These are phyloP conservation scores for Caenorhabditis wallacei DNA, from an alignment of 2,888 invertebrate species.

Conservation along the genomic window DNA sequence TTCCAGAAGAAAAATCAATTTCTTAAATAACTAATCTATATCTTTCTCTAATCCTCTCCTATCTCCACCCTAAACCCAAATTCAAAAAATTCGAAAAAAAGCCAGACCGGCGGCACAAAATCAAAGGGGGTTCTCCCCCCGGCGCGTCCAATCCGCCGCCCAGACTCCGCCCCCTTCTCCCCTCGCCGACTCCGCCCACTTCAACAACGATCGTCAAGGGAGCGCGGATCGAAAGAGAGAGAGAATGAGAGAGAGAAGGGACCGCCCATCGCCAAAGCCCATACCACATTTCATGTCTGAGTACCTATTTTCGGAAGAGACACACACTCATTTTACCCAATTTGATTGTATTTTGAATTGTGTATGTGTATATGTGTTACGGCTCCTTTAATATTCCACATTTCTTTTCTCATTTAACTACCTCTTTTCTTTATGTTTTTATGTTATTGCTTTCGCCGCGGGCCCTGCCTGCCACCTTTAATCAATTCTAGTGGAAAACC, in stretches of 20 bases:
- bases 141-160: background rate
- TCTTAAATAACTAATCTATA: too few species aligned
- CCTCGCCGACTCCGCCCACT: conserved; percentile 15
- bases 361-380: background rate
- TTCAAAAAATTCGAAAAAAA: background rate
- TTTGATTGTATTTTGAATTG: conserved; percentile 16
- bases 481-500: conserved; percentile 18
- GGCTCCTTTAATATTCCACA: conserved; percentile 40
- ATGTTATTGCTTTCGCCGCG: background rate
- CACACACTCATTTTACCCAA: background rate
- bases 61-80: too few species aligned
- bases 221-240: conserved; percentile 9
- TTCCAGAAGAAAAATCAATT: too few species aligned
- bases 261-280: conserved; percentile 44
- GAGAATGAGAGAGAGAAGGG: background rate
- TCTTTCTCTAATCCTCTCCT: background rate
- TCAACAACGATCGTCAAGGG: conserved; percentile 6
- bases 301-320: conserved; percentile 61
- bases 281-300: conserved; percentile 67
- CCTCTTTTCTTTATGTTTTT: background rate
- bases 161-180: background rate
- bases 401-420: background rate
- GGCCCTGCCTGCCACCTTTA: conserved; percentile 10
- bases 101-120: conserved; percentile 3
- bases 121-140: background rate